A percentile compares a stretch with the other conserved stretches of the same genome.
Evolutionary conservation across 2,888 invertebrate species (phyloP).

Genomic region (Penaeus monodon): DNA sequence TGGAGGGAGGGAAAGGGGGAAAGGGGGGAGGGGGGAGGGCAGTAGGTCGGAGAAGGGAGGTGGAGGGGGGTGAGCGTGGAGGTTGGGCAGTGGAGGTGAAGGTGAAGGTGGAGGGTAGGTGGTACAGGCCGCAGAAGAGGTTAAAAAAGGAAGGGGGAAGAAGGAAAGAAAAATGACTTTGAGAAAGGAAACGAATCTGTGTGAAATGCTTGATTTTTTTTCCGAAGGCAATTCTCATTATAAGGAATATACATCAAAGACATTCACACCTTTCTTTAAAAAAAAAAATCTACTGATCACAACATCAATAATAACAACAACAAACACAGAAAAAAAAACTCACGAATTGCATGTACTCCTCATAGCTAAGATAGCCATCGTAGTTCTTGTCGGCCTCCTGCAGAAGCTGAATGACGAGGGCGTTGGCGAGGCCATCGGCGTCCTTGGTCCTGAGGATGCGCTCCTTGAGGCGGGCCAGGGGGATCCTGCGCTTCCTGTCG

Average conservation of each 20-base stretch:
- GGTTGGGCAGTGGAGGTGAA: no score
- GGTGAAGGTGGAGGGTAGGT: no score
- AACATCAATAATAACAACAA: no score
- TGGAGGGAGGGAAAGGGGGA: background rate
- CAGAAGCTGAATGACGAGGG: slow-evolving; percentile 42
- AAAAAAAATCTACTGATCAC: background rate
- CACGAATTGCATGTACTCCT: slow-evolving; percentile 50
- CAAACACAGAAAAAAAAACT: slow-evolving; percentile 1
- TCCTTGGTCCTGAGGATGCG: slow-evolving; percentile 40
- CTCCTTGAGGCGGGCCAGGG: slow-evolving; percentile 20
- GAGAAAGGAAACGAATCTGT: no score
- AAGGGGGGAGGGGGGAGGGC: background rate
- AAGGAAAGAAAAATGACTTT: no score
- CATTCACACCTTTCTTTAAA: background rate
- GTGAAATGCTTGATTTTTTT: no score
- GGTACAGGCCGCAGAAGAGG: no score
- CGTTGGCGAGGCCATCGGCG: slow-evolving; percentile 37
- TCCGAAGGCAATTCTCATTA: no score
- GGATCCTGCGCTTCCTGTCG: slow-evolving; percentile 12
- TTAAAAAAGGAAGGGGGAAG: no score
- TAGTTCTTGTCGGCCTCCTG: slow-evolving; percentile 46
- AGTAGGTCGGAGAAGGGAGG: no score
- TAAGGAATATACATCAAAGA: background rate
- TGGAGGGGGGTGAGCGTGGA: no score
- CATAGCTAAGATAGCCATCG: slow-evolving; percentile 47